Evolutionary conservation across 2,888 invertebrate species (phyloP), one percentile per base, ranked within the genome.

Genomic region (Leuctra nigra): DNA sequence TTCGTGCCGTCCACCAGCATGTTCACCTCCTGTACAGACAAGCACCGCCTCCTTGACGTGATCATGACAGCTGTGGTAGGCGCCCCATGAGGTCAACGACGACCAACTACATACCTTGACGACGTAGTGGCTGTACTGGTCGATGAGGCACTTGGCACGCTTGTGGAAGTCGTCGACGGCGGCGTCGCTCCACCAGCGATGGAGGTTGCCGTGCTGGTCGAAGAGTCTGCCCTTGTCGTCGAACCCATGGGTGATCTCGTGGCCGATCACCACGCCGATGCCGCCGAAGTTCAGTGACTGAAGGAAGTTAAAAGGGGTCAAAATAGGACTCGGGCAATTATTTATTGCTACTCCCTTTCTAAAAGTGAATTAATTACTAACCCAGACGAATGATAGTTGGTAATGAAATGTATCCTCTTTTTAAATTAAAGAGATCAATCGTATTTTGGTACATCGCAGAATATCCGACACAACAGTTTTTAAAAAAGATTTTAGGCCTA

Each of bases 211-310:
- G 64, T 90, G 81, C 67, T 89, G 87, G 71, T 98, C 96, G 70
- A 93, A 97, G 33, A 94, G 78, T 0, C 96, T 81, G 0, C 97
- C 92, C 71, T 91, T 89, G 68, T 92, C 90, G 67, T 92, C 91
- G 66, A 92, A 92, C 0, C 91, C 93, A 66, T 93, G 93, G 1
- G 92, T 93, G 61, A 93, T 85, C 71, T 94, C 93, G 68, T 94
- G 94, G 11, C 41, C 94, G 65, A 94, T 93, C 13, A 94, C 93
- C 36, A 92, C 91, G 2, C 94, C 94, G 59, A 94, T 90, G 2
- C 91, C 91, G 0, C 91, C 92, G 66, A 87, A 92, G 72, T 91
- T 92, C 7, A 92, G 73, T 1, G 86, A 83, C 29, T n/a, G n/a
- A n/a, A n/a, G n/a, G n/a, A n/a, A n/a, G n/a, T n/a, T n/a, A n/a